phyloP scores from a whole-genome alignment of 2,113 vertebrate genomes.

The Melanerpes formicivorus region DNA sequence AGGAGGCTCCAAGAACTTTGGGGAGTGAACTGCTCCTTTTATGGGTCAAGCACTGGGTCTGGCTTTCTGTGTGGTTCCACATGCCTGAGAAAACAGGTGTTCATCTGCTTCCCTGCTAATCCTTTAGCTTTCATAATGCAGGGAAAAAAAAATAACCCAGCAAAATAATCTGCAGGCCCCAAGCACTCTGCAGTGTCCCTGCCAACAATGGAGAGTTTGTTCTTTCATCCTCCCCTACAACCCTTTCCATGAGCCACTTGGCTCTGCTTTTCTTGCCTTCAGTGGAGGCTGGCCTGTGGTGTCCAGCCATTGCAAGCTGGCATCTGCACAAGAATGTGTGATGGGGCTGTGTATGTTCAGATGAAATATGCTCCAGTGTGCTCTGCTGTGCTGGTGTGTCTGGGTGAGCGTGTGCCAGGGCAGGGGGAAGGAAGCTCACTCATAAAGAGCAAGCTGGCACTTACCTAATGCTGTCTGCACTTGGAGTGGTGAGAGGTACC shows the following conservation, averaged over 20 bases:
- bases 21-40: neutral
- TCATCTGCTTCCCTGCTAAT: neutral
- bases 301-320: neutral
- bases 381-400: neutral
- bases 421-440: neutral
- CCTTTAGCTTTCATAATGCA: neutral
- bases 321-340: neutral
- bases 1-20: neutral
- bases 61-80: accelerated
- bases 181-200: neutral
- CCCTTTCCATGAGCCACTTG: neutral
- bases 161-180: neutral
- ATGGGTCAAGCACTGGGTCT: neutral
- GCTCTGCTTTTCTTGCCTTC: neutral
- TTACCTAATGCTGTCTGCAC: neutral
- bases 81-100: neutral
- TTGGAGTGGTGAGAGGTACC: neutral
- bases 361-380: neutral
- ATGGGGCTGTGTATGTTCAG: neutral
- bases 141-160: neutral
- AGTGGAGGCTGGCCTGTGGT: neutral
- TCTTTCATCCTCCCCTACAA: neutral
- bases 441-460: neutral
- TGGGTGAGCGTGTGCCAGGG: neutral
- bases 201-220: conserved; percentile 5